These are phyloP conservation scores for Chauna torquata DNA, from an alignment of 2,113 vertebrate species.

Conservation along the genomic window DNA sequence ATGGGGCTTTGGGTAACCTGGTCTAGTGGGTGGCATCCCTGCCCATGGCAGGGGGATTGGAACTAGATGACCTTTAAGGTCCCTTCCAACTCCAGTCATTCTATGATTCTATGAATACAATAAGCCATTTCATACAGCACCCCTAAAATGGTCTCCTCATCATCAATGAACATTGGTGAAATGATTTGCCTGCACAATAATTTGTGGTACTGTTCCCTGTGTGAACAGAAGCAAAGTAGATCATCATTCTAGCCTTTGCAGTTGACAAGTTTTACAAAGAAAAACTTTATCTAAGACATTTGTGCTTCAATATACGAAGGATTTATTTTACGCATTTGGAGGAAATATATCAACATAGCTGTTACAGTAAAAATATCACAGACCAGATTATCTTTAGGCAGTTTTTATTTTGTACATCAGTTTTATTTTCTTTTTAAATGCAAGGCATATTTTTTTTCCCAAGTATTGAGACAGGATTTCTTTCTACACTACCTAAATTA, in stretches of 20 bases:
- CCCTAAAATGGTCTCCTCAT: neutral
- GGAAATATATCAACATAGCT: neutral
- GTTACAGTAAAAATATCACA: neutral
- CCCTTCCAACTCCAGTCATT: too few species aligned
- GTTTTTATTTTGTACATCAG: neutral
- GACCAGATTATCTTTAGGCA: neutral
- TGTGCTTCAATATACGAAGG: neutral
- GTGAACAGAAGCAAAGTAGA: neutral
- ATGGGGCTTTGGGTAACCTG: too few species aligned
- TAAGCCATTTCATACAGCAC: neutral
- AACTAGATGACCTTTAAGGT: too few species aligned
- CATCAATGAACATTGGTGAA: fast-evolving
- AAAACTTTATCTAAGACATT: neutral
- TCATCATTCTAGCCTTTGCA: neutral
- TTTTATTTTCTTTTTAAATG: neutral
- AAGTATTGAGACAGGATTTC: neutral
- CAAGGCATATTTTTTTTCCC: neutral
- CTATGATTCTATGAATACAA: neutral
- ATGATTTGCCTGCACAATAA: neutral
- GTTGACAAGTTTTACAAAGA: neutral
- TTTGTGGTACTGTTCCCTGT: neutral
- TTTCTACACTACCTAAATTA: neutral
- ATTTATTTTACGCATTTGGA: neutral
- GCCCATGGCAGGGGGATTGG: too few species aligned
- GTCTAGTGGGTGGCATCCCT: too few species aligned